A percentile compares a stretch with the other conserved stretches of the same genome.
phyloP scores from a whole-genome alignment of 2,888 invertebrate species.

The Lasiommata megera region DNA sequence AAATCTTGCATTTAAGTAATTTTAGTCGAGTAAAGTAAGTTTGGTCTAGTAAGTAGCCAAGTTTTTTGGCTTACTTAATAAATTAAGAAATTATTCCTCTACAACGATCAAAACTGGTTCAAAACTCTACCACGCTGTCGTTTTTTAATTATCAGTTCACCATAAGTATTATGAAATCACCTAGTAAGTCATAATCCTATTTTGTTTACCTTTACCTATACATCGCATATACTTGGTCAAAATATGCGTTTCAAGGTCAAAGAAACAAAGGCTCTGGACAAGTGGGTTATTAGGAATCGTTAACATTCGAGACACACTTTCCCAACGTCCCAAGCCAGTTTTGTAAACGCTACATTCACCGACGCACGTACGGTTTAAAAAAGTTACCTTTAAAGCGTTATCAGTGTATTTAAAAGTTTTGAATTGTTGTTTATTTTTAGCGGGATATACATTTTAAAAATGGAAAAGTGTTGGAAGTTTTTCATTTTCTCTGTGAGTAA shows the following conservation, averaged over 20 bases:
- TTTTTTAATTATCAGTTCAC: too few species aligned
- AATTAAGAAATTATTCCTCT: too few species aligned
- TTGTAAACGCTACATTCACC: slow-evolving; percentile 39
- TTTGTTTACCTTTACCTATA: too few species aligned
- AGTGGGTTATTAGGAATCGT: slow-evolving; percentile 46
- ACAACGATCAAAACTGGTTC: too few species aligned
- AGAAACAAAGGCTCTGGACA: slow-evolving; percentile 25
- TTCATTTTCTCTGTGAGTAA: slow-evolving; percentile 43
- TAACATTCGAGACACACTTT: slow-evolving; percentile 50
- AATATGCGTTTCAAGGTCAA: slow-evolving; percentile 26
- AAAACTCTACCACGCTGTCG: too few species aligned
- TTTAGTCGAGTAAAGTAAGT: too few species aligned
- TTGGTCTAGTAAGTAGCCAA: too few species aligned
- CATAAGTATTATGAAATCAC: too few species aligned
- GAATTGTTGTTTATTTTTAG: slow-evolving; percentile 16
- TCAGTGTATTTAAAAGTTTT: slow-evolving; percentile 1
- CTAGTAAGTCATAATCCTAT: too few species aligned
- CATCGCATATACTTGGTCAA: background rate
- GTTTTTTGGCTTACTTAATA: too few species aligned
- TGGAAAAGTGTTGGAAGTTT: slow-evolving; percentile 42
- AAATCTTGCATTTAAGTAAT: too few species aligned
- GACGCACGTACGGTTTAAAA: slow-evolving; percentile 39
- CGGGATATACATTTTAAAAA: slow-evolving; percentile 25
- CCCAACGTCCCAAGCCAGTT: slow-evolving; percentile 36
- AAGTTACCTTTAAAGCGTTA: background rate